These are phyloP conservation scores for Rhagium mordax DNA, from an alignment of 2,888 invertebrate genomes.

Conservation along the genomic window DNA sequence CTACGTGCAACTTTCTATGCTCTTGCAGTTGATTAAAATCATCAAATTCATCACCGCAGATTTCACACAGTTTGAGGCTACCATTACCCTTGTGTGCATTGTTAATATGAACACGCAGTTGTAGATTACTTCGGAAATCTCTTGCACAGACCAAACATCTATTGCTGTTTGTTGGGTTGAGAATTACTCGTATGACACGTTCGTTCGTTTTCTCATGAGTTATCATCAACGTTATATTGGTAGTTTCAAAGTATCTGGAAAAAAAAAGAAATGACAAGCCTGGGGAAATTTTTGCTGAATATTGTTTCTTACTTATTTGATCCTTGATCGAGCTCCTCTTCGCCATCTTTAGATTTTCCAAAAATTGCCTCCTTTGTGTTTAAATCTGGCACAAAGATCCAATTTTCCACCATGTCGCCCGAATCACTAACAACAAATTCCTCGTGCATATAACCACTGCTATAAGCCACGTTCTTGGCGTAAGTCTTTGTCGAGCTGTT, in stretches of 20 bases:
- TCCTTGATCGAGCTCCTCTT: constrained; percentile 30
- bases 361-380: constrained; percentile 47
- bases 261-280: too few species aligned
- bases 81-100: constrained; percentile 41
- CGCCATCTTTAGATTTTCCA: constrained; percentile 6
- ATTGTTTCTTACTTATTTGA: constrained; percentile 43
- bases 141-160: constrained; percentile 54
- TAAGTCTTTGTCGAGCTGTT: constrained; percentile 28
- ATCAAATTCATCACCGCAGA: constrained; percentile 43
- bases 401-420: constrained; percentile 45
- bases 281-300: too few species aligned
- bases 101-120: constrained; percentile 50
- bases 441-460: constrained; percentile 58
- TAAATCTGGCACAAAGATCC: constrained; percentile 54
- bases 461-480: constrained; percentile 53
- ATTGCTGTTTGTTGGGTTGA: constrained; percentile 50
- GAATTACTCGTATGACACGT: constrained; percentile 69
- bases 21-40: constrained; percentile 30
- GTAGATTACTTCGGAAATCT: constrained; percentile 48
- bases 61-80: constrained; percentile 35
- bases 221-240: constrained; percentile 69
- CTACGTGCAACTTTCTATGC: constrained; percentile 42
- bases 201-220: constrained; percentile 69
- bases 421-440: constrained; percentile 39
- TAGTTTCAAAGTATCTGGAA: constrained; percentile 65